These are phyloP conservation scores for Neodiprion lecontei DNA, from an alignment of 1,140 invertebrate species.

Conservation along the genomic window DNA sequence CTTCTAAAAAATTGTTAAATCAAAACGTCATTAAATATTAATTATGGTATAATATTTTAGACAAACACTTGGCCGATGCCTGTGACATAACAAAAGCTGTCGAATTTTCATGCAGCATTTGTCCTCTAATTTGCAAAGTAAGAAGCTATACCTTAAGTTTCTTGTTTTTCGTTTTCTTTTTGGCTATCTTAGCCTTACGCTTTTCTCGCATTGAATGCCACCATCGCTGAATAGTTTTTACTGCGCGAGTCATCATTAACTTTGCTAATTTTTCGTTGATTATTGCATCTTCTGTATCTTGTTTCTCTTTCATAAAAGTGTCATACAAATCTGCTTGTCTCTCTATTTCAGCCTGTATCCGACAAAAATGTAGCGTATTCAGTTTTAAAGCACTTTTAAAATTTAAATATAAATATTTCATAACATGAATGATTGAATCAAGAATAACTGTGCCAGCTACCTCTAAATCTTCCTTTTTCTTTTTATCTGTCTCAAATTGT, in stretches of 20 bases:
- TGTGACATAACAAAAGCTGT: background rate
- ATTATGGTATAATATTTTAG: too few species aligned
- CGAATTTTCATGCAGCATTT: background rate
- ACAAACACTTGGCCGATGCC: too few species aligned
- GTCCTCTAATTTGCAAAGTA: background rate
- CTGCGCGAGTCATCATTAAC: slow-evolving; percentile 32
- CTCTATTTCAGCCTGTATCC: slow-evolving; percentile 33
- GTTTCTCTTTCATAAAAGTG: slow-evolving; percentile 23
- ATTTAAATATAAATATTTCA: background rate
- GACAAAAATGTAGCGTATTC: slow-evolving; percentile 4
- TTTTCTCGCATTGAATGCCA: slow-evolving; percentile 32
- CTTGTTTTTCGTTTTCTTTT: background rate
- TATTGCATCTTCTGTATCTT: slow-evolving; percentile 16
- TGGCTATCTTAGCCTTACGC: slow-evolving; percentile 18
- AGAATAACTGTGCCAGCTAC: background rate
- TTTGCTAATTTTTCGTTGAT: slow-evolving; percentile 25
- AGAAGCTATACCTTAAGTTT: slow-evolving; percentile 17
- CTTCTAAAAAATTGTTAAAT: background rate
- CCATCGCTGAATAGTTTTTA: slow-evolving; percentile 43
- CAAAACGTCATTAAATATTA: too few species aligned
- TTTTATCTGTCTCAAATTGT: slow-evolving; percentile 27
- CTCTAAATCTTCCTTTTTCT: slow-evolving; percentile 19
- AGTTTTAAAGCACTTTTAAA: background rate
- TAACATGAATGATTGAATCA: too few species aligned
- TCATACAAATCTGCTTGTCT: slow-evolving; percentile 31